phyloP scores from a whole-genome alignment of 2,888 invertebrate species.

The Xestia c-nigrum region DNA sequence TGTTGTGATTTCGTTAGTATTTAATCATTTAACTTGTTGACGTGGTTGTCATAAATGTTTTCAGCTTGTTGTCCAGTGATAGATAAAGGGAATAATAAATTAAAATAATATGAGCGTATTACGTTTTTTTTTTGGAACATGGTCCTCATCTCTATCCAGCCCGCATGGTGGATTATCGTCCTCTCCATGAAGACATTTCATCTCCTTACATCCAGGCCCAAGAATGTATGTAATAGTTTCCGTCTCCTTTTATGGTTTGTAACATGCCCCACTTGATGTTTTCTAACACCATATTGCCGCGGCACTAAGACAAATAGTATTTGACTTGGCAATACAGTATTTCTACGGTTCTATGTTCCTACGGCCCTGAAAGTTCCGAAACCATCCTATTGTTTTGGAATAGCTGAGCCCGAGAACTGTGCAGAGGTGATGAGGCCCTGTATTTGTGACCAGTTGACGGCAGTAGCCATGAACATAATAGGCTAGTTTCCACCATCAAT shows the following conservation, averaged over 20 bases:
- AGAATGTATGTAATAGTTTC: too few species aligned
- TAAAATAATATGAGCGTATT: background rate
- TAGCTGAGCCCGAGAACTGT: background rate
- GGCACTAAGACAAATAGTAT: background rate
- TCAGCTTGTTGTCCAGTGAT: slow-evolving; percentile 3
- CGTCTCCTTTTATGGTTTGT: too few species aligned
- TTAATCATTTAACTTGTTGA: slow-evolving; percentile 4
- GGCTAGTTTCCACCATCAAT: too few species aligned
- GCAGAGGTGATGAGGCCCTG: background rate
- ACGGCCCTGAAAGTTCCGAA: background rate
- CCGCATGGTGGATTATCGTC: background rate
- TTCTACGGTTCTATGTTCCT: background rate
- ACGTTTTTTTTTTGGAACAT: background rate
- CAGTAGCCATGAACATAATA: too few species aligned
- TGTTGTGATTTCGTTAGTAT: background rate
- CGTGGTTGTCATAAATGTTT: slow-evolving; percentile 8
- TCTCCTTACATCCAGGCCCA: too few species aligned
- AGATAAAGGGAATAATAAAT: background rate
- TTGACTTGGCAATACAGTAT: background rate
- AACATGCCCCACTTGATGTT: background rate
- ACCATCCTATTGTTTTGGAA: background rate
- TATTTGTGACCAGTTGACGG: too few species aligned
- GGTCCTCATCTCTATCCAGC: background rate
- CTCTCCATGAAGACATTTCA: background rate
- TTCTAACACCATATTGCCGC: background rate